Conservation (phyloP, 2,797 vertebrate genomes). For the Gastrophryne carolinensis region DNA sequence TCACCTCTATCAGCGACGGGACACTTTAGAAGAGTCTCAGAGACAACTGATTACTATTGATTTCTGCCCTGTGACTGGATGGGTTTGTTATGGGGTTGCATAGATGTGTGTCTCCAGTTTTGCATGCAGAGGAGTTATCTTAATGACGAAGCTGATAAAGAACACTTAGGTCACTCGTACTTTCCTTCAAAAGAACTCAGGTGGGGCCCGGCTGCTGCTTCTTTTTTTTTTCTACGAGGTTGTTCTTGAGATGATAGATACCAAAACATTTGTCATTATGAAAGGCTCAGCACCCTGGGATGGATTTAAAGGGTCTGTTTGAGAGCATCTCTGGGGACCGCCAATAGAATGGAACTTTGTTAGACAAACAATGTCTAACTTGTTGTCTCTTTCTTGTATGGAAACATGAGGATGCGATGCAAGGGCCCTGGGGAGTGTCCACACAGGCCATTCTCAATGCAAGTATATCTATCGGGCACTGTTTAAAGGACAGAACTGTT, state of each 20-base stretch:
- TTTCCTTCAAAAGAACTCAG: slow-evolving; percentile 72
- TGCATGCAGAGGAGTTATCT: slow-evolving; percentile 70
- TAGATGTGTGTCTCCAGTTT: slow-evolving; percentile 69
- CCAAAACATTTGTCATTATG: slow-evolving; percentile 69
- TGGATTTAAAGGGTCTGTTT: slow-evolving; percentile 53
- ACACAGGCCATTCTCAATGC: no score
- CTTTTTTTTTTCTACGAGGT: slow-evolving; percentile 55
- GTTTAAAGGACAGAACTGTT: no score
- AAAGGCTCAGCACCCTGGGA: slow-evolving; percentile 64
- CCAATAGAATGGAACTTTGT: slow-evolving; percentile 5
- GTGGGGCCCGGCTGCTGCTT: slow-evolving; percentile 54
- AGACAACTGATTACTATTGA: slow-evolving; percentile 75
- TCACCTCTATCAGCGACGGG: slow-evolving; percentile 70
- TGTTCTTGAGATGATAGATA: slow-evolving; percentile 70
- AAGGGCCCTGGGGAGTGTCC: slow-evolving; percentile 1
- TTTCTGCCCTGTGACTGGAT: slow-evolving; percentile 70
- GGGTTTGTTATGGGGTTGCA: slow-evolving; percentile 69
- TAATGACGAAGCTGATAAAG: slow-evolving; percentile 72
- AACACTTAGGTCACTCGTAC: slow-evolving; percentile 70
- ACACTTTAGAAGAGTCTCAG: slow-evolving; percentile 71
- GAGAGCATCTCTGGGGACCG: slow-evolving; percentile 15
- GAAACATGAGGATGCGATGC: background rate
- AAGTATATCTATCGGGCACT: no score
- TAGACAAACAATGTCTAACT: slow-evolving; percentile 1
- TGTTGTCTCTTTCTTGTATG: background rate